Percentiles rank a stretch among this genome's conserved stretches.
Evolutionary conservation across 2,888 invertebrate genomes (phyloP).

Genomic region (Philopedon plagiatum): DNA sequence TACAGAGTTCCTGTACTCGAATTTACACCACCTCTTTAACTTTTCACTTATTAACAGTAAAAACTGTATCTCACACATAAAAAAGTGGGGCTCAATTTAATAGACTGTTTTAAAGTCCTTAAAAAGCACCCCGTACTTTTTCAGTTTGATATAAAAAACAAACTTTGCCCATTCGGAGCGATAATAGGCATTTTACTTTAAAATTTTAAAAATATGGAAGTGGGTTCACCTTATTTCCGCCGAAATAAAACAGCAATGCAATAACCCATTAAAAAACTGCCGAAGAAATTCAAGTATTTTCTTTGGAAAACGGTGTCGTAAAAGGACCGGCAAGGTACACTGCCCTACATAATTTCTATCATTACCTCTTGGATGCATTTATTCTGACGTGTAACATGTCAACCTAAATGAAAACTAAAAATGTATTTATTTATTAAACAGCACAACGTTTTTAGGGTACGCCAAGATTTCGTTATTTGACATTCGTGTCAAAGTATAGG

Average conservation of each 20-base stretch:
- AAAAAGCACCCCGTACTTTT: slow-evolving; percentile 2
- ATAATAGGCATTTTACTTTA: slow-evolving; percentile 33
- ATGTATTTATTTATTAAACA: too few species aligned
- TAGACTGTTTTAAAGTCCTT: slow-evolving; percentile 16
- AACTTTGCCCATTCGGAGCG: slow-evolving; percentile 21
- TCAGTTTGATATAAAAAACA: slow-evolving; percentile 27
- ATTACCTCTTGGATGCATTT: too few species aligned
- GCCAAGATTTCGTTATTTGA: too few species aligned
- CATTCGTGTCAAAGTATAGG: too few species aligned
- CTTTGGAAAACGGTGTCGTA: neutral
- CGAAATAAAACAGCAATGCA: slow-evolving; percentile 20
- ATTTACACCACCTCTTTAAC: neutral
- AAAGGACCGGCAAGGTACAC: neutral
- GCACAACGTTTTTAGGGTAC: too few species aligned
- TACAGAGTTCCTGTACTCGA: neutral
- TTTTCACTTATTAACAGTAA: slow-evolving; percentile 10
- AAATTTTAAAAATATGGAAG: slow-evolving; percentile 28
- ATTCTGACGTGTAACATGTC: too few species aligned
- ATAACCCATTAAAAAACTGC: slow-evolving; percentile 26
- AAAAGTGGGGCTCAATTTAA: slow-evolving; percentile 20
- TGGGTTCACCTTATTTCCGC: slow-evolving; percentile 18
- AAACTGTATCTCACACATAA: neutral
- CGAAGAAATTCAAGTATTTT: slow-evolving; percentile 15
- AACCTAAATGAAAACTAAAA: too few species aligned
- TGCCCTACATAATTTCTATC: neutral